These are phyloP conservation scores for Tuta absoluta DNA, from an alignment of 2,888 invertebrate genomes.

Conservation along the genomic window DNA sequence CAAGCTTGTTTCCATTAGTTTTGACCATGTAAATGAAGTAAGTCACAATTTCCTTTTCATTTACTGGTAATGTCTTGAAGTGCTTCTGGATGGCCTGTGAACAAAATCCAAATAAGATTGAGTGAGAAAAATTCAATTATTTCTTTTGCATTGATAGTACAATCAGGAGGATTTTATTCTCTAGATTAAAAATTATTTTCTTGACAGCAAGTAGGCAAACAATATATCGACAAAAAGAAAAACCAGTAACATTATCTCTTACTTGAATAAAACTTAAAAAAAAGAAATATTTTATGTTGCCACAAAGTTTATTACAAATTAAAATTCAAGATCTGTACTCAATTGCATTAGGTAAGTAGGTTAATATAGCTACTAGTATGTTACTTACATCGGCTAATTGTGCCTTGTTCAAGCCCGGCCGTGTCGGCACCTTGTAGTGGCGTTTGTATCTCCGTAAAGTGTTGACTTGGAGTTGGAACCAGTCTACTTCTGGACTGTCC, in stretches of 20 bases:
- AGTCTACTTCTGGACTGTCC: constrained; percentile 95
- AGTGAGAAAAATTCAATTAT: too few species aligned
- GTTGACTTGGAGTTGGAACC: constrained; percentile 95
- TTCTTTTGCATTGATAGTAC: background rate
- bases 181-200: background rate
- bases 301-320: constrained; percentile 16
- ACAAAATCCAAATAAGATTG: constrained; percentile 36
- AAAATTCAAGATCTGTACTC: constrained; percentile 23
- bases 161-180: background rate
- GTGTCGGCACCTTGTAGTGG: constrained; percentile 94
- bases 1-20: constrained; percentile 93
- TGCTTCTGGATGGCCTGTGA: constrained; percentile 96
- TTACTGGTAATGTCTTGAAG: constrained; percentile 96
- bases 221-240: background rate
- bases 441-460: constrained; percentile 96
- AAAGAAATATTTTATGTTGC: background rate
- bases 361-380: constrained; percentile 16
- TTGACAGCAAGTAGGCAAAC: background rate
- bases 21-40: constrained; percentile 98
- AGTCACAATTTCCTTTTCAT: constrained; percentile 96
- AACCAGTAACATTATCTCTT: background rate
- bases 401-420: constrained; percentile 96
- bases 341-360: constrained; percentile 1
- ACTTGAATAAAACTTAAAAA: constrained; percentile 1
- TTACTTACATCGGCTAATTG: constrained; percentile 95